A percentile compares a stretch with the other conserved stretches of the same genome.
phyloP scores from a whole-genome alignment of 1,140 invertebrate species.

The Megathymus violae region DNA sequence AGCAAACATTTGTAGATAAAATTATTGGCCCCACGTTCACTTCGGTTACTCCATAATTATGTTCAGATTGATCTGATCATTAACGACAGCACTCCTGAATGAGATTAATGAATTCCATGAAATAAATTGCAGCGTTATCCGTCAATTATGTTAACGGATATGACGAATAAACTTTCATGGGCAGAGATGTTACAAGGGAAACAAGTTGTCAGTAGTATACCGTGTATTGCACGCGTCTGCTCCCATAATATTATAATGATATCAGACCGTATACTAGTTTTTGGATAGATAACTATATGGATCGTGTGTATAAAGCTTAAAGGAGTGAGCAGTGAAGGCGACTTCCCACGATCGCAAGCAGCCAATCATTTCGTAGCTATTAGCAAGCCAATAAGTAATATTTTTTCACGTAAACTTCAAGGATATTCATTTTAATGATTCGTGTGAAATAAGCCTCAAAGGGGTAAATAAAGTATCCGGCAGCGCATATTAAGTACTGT shows the following conservation, averaged over 20 bases:
- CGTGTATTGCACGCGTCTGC: too few species aligned
- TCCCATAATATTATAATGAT: too few species aligned
- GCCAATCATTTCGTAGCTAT: conserved; percentile 34
- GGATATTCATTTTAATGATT: conserved; percentile 23
- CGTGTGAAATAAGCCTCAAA: neutral
- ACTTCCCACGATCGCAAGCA: conserved; percentile 44
- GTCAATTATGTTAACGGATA: conserved; percentile 65
- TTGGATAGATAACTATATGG: neutral
- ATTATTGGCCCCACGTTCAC: conserved; percentile 42
- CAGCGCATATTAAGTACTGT: neutral
- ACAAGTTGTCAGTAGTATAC: too few species aligned
- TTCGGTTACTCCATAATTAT: conserved; percentile 57
- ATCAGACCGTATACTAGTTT: neutral
- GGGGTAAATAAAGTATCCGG: neutral
- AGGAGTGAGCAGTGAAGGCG: conserved; percentile 35
- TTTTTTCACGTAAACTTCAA: conserved; percentile 22
- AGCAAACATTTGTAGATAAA: conserved; percentile 46
- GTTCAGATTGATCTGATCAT: conserved; percentile 55
- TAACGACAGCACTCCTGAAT: conserved; percentile 37
- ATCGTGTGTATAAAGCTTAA: conserved; percentile 17
- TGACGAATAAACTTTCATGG: conserved; percentile 66
- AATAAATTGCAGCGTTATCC: conserved; percentile 31
- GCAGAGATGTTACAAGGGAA: conserved; percentile 53
- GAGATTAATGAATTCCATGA: conserved; percentile 45
- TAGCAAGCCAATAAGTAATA: conserved; percentile 21